Evolutionary conservation across 2,113 vertebrate species (phyloP), one percentile per base, ranked within the genome.

Genomic region (Salvator merianae): DNA sequence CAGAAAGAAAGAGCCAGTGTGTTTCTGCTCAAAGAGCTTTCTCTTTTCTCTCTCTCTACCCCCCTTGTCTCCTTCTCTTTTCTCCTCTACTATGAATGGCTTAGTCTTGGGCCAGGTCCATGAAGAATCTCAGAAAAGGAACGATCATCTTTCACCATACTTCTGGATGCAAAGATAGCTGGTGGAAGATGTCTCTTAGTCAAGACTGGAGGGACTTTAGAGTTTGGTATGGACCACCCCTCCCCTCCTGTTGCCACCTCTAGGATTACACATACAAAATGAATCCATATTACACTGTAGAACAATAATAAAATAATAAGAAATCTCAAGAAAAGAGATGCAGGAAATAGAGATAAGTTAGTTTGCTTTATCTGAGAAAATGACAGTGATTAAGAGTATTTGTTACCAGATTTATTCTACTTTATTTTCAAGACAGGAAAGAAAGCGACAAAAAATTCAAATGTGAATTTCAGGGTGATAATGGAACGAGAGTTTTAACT

Each of bases 1-100:
- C 93, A 96, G 96, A 95, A 96, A 97, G 96, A 97, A 97, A 97
- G 96, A 94, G 95, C 95, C 94, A 96, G 95, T 97, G 96, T 97
- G 92, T 94, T 95, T 91, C 94, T 95, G 95, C 95, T 97, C 95
- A 97, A 96, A 96, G 96, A 96, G 95, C 95, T 96, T 96, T 97
- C 76, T 86, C 78, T 81, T 79, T 10, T 73, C 26, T 36, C 73
- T 90, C 89, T 0, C 65, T 73, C 65, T 75, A 59, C 66, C 63
- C 0, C 50, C 47, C 40, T 50, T 83, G 87, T 85, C 91, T 93
- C 63, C 80, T 66, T 82, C 87, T 86, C 91, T 92, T 93, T 95
- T 96, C 93, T 95, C 93, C 91, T 91, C 89, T 81, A 91, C 94
- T 93, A 92, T 93, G 93, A 96, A 95, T 96, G 88, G 95, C 93